phyloP scores from a whole-genome alignment of 2,797 vertebrate species.

The Salmo trutta region DNA sequence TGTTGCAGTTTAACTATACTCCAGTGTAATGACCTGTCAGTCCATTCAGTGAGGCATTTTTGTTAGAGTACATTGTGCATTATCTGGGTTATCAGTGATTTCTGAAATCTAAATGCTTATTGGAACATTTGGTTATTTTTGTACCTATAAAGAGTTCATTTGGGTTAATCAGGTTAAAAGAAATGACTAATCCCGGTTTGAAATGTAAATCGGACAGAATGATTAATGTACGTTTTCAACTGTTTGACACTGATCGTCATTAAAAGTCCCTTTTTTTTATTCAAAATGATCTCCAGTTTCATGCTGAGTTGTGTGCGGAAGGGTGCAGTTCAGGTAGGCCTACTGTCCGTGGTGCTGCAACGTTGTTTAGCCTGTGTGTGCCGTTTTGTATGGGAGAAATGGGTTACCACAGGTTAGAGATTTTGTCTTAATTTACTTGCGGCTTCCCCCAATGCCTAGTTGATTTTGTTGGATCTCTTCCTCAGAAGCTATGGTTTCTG shows the following conservation, averaged over 20 bases:
- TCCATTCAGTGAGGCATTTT: constrained; percentile 68
- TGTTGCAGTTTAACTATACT: constrained; percentile 26
- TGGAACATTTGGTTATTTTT: constrained; percentile 46
- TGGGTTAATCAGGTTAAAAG: constrained; percentile 47
- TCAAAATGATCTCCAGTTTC: constrained; percentile 2
- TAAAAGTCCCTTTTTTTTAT: constrained; percentile 71
- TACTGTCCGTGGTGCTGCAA: not conserved
- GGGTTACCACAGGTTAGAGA: not conserved
- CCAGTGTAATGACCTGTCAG: constrained; percentile 71
- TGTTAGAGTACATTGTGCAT: constrained; percentile 31
- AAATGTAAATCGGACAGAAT: constrained; percentile 63
- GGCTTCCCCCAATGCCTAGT: not conserved
- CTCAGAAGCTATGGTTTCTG: too few relatives aligned
- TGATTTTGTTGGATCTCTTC: not conserved
- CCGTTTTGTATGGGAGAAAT: not conserved
- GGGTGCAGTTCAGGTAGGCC: not conserved
- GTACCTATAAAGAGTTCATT: constrained; percentile 43
- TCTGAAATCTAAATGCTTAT: constrained; percentile 51
- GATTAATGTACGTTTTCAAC: constrained; percentile 63
- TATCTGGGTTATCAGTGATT: constrained; percentile 51
- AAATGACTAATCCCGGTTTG: constrained; percentile 61
- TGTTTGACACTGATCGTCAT: constrained; percentile 53
- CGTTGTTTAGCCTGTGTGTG: not conserved
- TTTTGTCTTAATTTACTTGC: not conserved
- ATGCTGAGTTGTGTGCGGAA: not conserved